A percentile compares a stretch with the other conserved stretches of the same genome.
phyloP scores from a whole-genome alignment of 1,140 invertebrate genomes.

The Magallana ariakensis region DNA sequence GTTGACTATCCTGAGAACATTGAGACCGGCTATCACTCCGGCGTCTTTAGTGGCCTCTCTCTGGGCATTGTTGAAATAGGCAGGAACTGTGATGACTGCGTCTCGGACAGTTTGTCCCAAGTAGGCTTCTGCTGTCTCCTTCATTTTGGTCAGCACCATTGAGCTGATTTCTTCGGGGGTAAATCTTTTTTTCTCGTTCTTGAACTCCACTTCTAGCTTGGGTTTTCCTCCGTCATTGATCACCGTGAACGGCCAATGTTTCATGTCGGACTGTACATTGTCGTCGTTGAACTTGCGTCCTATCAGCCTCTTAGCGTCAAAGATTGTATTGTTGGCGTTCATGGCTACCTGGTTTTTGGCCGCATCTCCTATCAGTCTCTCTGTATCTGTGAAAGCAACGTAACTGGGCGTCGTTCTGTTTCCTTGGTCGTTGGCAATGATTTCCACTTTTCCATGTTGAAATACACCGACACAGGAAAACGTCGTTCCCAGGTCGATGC shows the following conservation, averaged over 20 bases:
- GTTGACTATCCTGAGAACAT: slow-evolving; percentile 81
- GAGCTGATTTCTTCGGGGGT: slow-evolving; percentile 94
- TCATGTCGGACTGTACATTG: slow-evolving; percentile 95
- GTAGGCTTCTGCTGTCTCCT: slow-evolving; percentile 92
- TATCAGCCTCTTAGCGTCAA: slow-evolving; percentile 90
- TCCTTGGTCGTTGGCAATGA: slow-evolving; percentile 95
- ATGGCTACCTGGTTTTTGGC: slow-evolving; percentile 85
- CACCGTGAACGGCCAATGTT: slow-evolving; percentile 90
- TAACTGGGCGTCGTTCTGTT: slow-evolving; percentile 91
- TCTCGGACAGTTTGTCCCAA: slow-evolving; percentile 83
- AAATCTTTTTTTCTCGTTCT: slow-evolving; percentile 92
- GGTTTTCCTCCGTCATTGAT: slow-evolving; percentile 78
- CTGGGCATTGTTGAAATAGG: slow-evolving; percentile 80
- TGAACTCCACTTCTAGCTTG: slow-evolving; percentile 90
- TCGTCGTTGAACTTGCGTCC: slow-evolving; percentile 94
- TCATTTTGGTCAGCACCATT: slow-evolving; percentile 93
- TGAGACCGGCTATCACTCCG: slow-evolving; percentile 81
- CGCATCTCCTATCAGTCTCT: slow-evolving; percentile 91
- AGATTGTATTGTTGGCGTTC: slow-evolving; percentile 98
- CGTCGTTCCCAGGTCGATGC: slow-evolving; percentile 82
- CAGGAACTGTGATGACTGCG: slow-evolving; percentile 80
- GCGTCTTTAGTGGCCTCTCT: slow-evolving; percentile 80
- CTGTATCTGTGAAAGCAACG: slow-evolving; percentile 93
- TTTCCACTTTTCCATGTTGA: slow-evolving; percentile 90
- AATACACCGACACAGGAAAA: slow-evolving; percentile 82